Evolutionary conservation across 2,888 invertebrate genomes (phyloP).

Genomic region (Archips crataeganus): DNA sequence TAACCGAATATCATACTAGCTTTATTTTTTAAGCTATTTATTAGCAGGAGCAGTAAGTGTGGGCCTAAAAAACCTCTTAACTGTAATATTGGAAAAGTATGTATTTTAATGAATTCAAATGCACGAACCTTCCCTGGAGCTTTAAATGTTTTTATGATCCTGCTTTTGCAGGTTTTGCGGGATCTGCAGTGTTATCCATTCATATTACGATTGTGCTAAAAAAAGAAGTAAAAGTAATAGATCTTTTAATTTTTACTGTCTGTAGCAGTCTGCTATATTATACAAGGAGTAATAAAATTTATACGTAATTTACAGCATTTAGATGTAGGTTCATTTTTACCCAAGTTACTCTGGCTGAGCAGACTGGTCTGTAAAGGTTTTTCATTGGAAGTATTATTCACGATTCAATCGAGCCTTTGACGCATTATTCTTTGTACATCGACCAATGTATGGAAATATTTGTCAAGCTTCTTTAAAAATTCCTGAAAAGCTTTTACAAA

Average conservation of each 20-base stretch:
- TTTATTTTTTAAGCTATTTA: neutral
- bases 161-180: neutral
- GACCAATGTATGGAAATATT: too few relatives aligned
- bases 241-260: neutral
- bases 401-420: too few relatives aligned
- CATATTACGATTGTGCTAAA: neutral
- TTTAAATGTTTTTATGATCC: neutral
- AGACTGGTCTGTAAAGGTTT: too few relatives aligned
- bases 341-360: too few relatives aligned
- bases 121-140: constrained; percentile 13
- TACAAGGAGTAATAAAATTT: neutral
- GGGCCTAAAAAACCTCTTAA: constrained; percentile 5
- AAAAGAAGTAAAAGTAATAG: neutral
- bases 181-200: neutral
- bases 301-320: neutral
- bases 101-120: neutral
- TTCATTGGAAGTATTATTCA: too few relatives aligned
- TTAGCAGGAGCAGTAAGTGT: neutral
- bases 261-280: neutral
- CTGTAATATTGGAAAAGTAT: neutral
- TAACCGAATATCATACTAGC: neutral
- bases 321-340: neutral
- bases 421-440: too few relatives aligned
- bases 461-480: too few relatives aligned
- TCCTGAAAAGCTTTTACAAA: too few relatives aligned